Evolutionary conservation across 1,140 invertebrate genomes (phyloP).

Genomic region (Lanistes nyassanus): DNA sequence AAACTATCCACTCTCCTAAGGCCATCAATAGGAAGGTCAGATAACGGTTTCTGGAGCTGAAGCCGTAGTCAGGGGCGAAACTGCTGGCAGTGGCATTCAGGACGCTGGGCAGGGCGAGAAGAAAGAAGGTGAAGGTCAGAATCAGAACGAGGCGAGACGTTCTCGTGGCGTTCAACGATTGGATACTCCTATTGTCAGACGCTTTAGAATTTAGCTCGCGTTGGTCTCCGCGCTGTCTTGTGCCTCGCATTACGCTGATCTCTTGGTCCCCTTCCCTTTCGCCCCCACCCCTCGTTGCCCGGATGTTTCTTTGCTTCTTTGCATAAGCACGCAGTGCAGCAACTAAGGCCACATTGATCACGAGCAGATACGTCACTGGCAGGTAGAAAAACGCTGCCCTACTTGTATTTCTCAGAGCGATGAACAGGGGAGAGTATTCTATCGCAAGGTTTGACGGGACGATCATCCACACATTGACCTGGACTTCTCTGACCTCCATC

Average conservation of each 20-base stretch:
- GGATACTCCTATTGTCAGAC: not conserved
- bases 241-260: not conserved
- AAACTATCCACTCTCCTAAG: not conserved
- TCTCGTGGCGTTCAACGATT: not conserved
- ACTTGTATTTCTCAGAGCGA: not conserved
- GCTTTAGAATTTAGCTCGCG: not conserved
- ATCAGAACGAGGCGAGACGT: slow-evolving; percentile 1
- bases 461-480: too few species aligned
- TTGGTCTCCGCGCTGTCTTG: not conserved
- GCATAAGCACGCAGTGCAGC: not conserved
- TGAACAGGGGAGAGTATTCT: too few species aligned
- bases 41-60: not conserved
- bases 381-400: not conserved
- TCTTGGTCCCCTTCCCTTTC: too few species aligned
- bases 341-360: not conserved
- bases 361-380: not conserved
- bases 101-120: not conserved
- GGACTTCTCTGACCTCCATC: too few species aligned
- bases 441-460: too few species aligned
- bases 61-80: not conserved
- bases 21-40: not conserved
- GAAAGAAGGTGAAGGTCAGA: not conserved
- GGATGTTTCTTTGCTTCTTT: not conserved
- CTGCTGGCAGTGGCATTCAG: not conserved
- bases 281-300: not conserved